Evolutionary conservation across 2,797 vertebrate species (phyloP), one percentile per base, ranked within the genome.

Genomic region (Dryobates pubescens): DNA sequence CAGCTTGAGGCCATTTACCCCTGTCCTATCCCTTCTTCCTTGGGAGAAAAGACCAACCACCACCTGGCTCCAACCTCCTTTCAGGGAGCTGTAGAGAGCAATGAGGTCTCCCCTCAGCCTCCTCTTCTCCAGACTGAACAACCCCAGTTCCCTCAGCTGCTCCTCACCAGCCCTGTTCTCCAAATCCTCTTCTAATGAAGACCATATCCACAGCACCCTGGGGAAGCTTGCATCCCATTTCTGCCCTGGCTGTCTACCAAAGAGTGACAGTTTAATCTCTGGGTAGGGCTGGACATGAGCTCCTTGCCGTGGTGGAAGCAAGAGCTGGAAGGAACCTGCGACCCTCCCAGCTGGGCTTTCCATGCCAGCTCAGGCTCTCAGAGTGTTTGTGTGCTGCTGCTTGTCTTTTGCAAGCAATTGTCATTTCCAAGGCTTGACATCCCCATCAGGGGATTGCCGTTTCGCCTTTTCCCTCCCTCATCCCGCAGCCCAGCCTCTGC

Each of bases 281-380:
- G 77, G 70, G 3, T 34, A 3, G 54, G 41, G 70, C 83, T 59
- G 75, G 45, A 13, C 7, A 2, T 13, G 47, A 70, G 58, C 64
- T 80, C 59, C 41, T 32, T 13, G 30, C 72, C 2, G 1, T 2
- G 53, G 9, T 36, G 61, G 53, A 47, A 15, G 15, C 9, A 17
- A 10, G 26, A 36, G 56, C 65, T 26, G 24, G 14, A 17, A 19
- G 45, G 27, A 6, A 17, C 11, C 10, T 16, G 9, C 32, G 1
- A 1, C 45, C 13, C 43, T 70, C 82, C 71, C 15, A 0, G 27
- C 29, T 16, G 64, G 43, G 68, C 64, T 85, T 70, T 41, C 54
- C 15, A 0, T 2, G 11, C 72, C 34, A 4, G 23, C 1, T 0
- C 49, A 1, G 3, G 61, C 57, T 79, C 67, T 41, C 2, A 0